A percentile compares a stretch with the other conserved stretches of the same genome.
Evolutionary conservation across 2,797 vertebrate species (phyloP).

Genomic region (Buceros bicornis): DNA sequence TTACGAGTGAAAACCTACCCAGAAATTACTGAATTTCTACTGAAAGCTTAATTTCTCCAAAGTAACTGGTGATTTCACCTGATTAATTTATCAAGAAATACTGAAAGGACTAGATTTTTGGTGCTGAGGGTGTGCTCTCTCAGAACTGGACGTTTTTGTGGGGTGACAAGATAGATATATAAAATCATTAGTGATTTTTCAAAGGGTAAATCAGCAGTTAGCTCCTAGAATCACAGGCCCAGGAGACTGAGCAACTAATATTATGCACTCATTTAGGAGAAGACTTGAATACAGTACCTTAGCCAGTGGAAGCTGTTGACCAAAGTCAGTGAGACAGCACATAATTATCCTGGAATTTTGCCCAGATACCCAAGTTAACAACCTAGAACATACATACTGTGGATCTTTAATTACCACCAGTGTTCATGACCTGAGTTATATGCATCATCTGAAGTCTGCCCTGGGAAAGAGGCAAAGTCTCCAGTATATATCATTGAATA

Average conservation of each 20-base stretch:
- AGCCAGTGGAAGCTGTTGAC: background rate
- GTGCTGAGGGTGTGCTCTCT: background rate
- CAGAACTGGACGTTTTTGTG: background rate
- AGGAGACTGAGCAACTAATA: background rate
- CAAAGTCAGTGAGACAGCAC: background rate
- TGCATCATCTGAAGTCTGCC: background rate
- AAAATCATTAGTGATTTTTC: background rate
- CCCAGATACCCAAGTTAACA: slow-evolving; percentile 27
- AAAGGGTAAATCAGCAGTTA: background rate
- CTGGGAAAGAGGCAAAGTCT: slow-evolving; percentile 4
- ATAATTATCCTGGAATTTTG: slow-evolving; percentile 43
- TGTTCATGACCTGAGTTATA: background rate
- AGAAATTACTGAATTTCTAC: background rate
- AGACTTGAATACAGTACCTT: background rate
- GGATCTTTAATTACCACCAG: slow-evolving; percentile 30
- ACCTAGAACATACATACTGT: background rate
- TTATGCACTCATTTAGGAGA: background rate
- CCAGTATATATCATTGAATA: fast-evolving
- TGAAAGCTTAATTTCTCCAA: background rate
- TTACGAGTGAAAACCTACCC: background rate
- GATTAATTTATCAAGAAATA: background rate
- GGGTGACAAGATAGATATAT: background rate
- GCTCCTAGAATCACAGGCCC: background rate
- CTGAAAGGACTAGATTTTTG: background rate
- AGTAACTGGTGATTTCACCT: background rate